Base-by-base conservation (phyloP, 2,113 vertebrate genomes). In the Furnarius figulus region DNA sequence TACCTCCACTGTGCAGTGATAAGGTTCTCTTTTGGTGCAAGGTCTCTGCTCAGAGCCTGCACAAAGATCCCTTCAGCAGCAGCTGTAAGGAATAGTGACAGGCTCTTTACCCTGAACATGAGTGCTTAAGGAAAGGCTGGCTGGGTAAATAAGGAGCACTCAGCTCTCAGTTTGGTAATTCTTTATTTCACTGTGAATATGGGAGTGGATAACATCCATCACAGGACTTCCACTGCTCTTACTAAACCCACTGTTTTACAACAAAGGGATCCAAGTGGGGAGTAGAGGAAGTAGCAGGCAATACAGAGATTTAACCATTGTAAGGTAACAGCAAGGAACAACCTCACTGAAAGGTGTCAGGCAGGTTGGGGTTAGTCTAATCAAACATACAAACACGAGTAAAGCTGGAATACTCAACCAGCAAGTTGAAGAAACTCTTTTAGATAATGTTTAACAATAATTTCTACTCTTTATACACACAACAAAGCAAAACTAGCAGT, bases 221-320 rank as follows among this genome's bases (percentile, higher is more conserved):
- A 49, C 49, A n/a, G 22, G 56, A 9, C 33, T 47, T 68, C 30
- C 40, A 31, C 11, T 52, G 33, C 56, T 62, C 62, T 31, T 44
- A 8, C 30, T 42, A 15, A 68, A n/a, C 12, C 8, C 31, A 20
- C 9, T 7, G 12, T 39, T 84, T 49, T 42, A 28, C 18, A 53
- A 1, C 0, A 1, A 49, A 33, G 5, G 37, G 40, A 31, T 66
- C 50, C 20, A 37, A 49, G n/a, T 17, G 28, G 21, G 23, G 28
- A 53, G 25, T 20, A 39, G 25, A 44, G 11, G 16, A 79, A 79
- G 52, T 39, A 67, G 30, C 0, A 5, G 68, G 7, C 15, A 55
- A 62, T 27, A 10, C 2, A 10, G 25, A 28, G 53, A 75, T 56
- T 37, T 75, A 52, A 52, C 37, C 5, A 49, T 63, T 55, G 1